Conservation (phyloP, 2,797 vertebrate genomes). For the Ispidina picta region DNA sequence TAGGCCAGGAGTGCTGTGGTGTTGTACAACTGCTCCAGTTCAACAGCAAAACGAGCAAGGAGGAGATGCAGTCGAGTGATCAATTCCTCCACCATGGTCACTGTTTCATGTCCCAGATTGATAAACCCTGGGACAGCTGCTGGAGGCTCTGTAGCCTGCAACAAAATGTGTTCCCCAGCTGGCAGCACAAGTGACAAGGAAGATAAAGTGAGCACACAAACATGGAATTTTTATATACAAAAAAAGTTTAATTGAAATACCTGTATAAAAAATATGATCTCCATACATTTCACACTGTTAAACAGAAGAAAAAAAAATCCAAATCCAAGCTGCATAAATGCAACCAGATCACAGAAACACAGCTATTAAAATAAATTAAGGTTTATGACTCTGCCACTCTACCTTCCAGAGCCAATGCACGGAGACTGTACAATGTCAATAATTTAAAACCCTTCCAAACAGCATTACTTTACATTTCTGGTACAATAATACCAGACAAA, state of each 20-base stretch:
- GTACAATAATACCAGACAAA: slow-evolving; percentile 82
- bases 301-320: slow-evolving; percentile 78
- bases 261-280: slow-evolving; percentile 98
- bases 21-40: neutral
- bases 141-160: neutral
- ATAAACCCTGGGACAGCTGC: neutral
- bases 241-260: slow-evolving; percentile 96
- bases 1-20: neutral
- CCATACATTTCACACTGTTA: slow-evolving; percentile 89
- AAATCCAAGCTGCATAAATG: slow-evolving; percentile 81
- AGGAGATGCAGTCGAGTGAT: neutral
- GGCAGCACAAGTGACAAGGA: neutral
- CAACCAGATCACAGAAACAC: slow-evolving; percentile 80
- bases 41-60: neutral
- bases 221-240: slow-evolving; percentile 81
- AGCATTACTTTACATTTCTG: slow-evolving; percentile 79
- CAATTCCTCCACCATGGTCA: neutral
- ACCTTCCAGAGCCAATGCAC: slow-evolving; percentile 84
- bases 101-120: neutral
- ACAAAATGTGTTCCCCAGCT: neutral
- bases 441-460: slow-evolving; percentile 81
- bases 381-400: slow-evolving; percentile 80
- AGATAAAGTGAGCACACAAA: neutral
- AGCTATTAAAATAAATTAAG: slow-evolving; percentile 84
- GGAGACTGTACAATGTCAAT: slow-evolving; percentile 87